A percentile compares a stretch with the other conserved stretches of the same genome.
phyloP scores from a whole-genome alignment of 2,113 vertebrate genomes.

The Pseudorasbora parva region DNA sequence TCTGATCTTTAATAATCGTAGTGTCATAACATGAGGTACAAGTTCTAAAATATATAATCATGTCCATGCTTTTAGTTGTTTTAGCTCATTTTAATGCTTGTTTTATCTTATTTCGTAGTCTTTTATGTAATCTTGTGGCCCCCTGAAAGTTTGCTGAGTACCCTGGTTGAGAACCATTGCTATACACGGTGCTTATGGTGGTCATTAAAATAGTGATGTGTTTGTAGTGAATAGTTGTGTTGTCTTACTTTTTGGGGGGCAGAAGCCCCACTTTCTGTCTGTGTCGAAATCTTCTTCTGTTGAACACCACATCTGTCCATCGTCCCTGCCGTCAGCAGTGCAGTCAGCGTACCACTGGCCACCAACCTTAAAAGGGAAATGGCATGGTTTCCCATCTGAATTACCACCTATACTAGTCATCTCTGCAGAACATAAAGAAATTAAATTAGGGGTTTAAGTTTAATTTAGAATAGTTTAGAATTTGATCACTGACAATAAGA shows the following conservation, averaged over 20 bases:
- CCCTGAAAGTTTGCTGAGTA: too few relatives aligned
- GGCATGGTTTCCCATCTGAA: constrained; percentile 83
- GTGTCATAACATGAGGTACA: too few relatives aligned
- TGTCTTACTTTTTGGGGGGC: constrained; percentile 82
- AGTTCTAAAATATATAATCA: too few relatives aligned
- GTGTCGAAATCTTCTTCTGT: constrained; percentile 81
- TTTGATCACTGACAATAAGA: not conserved
- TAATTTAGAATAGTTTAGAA: not conserved
- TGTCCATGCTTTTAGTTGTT: too few relatives aligned
- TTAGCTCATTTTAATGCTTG: too few relatives aligned
- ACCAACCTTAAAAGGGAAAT: constrained; percentile 87
- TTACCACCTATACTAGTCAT: constrained; percentile 86
- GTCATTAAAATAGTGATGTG: not conserved
- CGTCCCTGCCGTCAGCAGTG: constrained; percentile 80
- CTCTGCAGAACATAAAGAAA: constrained; percentile 71
- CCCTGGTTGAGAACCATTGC: too few relatives aligned
- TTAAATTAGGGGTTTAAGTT: not conserved
- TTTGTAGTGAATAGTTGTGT: not conserved
- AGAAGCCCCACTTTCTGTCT: constrained; percentile 84
- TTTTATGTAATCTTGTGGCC: too few relatives aligned
- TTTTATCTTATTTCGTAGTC: too few relatives aligned
- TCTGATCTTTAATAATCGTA: too few relatives aligned
- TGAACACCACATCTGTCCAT: constrained; percentile 87
- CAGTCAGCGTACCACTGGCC: constrained; percentile 89
- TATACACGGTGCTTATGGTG: too few relatives aligned